phyloP scores from a whole-genome alignment of 2,797 vertebrate species.

The Ptychobarbus kaznakovi region DNA sequence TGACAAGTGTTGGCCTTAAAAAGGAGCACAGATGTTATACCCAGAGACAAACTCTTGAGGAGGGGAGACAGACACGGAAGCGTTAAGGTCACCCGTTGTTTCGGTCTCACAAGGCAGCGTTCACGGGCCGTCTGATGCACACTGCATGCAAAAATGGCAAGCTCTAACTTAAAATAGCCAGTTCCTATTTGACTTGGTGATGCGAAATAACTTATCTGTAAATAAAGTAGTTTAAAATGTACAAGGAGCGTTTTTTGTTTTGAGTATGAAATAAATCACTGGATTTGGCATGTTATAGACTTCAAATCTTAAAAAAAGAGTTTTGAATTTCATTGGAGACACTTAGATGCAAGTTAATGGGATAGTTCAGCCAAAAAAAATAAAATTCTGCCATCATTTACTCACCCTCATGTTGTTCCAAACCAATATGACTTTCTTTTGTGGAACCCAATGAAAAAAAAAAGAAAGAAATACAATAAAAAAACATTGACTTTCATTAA shows the following conservation, averaged over 20 bases:
- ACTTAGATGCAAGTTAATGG: background rate
- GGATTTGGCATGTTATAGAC: background rate
- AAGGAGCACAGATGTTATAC: slow-evolving; percentile 35
- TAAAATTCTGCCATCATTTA: background rate
- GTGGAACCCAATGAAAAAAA: background rate
- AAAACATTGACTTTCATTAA: background rate
- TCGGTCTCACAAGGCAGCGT: background rate
- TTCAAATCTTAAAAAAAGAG: background rate
- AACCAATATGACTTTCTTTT: background rate
- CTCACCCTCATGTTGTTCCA: background rate
- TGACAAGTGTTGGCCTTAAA: slow-evolving; percentile 42
- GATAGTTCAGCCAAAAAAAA: background rate
- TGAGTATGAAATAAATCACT: background rate
- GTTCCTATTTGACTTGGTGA: background rate
- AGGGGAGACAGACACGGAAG: slow-evolving; percentile 8
- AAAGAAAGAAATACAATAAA: background rate
- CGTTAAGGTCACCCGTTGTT: slow-evolving; percentile 11
- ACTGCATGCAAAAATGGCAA: background rate
- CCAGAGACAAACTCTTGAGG: slow-evolving; percentile 29
- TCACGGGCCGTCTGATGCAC: background rate
- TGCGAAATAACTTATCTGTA: background rate
- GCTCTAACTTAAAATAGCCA: background rate
- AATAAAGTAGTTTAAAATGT: background rate
- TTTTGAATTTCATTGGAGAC: background rate
- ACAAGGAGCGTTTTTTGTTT: background rate